Percentiles rank a stretch among this genome's conserved stretches.
These are phyloP conservation scores for Brachyhypopomus occidentalis DNA, from an alignment of 2,113 vertebrate species.

Conservation along the genomic window DNA sequence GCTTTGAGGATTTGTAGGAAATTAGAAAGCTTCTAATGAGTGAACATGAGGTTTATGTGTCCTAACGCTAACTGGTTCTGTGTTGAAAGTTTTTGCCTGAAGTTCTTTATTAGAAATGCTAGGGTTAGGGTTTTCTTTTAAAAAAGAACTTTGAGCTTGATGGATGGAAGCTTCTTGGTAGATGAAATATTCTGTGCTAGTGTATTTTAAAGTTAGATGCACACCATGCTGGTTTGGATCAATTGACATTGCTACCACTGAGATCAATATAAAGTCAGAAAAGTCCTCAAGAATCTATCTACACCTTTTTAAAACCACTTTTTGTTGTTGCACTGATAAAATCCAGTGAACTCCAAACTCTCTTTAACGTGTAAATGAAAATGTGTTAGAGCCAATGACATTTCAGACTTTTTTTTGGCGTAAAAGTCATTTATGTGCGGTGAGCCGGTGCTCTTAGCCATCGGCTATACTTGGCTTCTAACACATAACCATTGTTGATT, in stretches of 20 bases:
- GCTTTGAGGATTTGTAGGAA: conserved; percentile 13
- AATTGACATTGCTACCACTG: conserved; percentile 5
- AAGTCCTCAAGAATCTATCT: background rate
- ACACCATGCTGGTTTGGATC: conserved; percentile 4
- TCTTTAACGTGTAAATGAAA: conserved; percentile 1
- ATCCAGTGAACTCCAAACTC: background rate
- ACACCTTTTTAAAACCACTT: too few relatives aligned
- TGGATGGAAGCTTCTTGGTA: background rate
- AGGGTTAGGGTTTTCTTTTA: background rate
- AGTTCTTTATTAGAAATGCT: conserved; percentile 6
- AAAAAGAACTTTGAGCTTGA: background rate
- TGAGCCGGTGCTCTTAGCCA: background rate
- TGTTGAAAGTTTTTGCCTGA: background rate
- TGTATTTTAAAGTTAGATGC: background rate
- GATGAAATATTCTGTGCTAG: background rate
- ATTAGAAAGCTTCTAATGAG: background rate
- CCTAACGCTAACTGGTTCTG: conserved; percentile 2
- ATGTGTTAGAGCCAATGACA: background rate
- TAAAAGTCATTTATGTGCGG: background rate
- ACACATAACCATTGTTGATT: conserved; percentile 1
- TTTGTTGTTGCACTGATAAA: too few relatives aligned
- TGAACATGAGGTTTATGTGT: conserved; percentile 20
- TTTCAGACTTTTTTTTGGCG: conserved; percentile 14
- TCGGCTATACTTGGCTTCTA: background rate
- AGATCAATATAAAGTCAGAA: conserved; percentile 4